Percentiles rank a stretch among this genome's conserved stretches.
Evolutionary conservation across 2,888 invertebrate genomes (phyloP).

Genomic region (Ornithoptera alexandrae): DNA sequence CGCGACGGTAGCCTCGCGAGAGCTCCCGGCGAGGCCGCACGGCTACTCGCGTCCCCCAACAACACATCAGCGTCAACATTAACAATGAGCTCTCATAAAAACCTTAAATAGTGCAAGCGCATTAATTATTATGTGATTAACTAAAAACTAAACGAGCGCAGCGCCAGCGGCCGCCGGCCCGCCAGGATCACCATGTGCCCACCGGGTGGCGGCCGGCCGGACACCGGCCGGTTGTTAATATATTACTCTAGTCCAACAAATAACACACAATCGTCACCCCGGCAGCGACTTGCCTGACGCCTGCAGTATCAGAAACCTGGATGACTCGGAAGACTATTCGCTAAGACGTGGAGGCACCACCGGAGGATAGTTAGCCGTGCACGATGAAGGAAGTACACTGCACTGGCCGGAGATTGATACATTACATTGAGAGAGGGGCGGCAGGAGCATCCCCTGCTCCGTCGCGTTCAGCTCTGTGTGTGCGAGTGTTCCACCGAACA

Average conservation of each 20-base stretch:
- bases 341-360: constrained; percentile 4
- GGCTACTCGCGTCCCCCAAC: constrained; percentile 32
- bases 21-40: constrained; percentile 22
- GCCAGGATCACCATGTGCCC: constrained; percentile 54
- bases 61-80: constrained; percentile 47
- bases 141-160: constrained; percentile 57
- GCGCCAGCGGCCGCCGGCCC: constrained; percentile 43
- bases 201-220: constrained; percentile 40
- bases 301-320: not conserved
- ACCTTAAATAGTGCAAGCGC: constrained; percentile 59
- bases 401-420: not conserved
- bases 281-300: not conserved
- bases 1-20: constrained; percentile 17
- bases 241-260: constrained; percentile 27
- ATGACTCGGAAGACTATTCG: constrained; percentile 15
- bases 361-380: not conserved
- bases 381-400: not conserved
- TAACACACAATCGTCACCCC: constrained; percentile 10
- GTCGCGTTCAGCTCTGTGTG: not conserved
- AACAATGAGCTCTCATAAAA: constrained; percentile 50
- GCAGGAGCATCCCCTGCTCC: not conserved
- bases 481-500: not conserved
- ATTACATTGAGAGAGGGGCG: not conserved
- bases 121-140: constrained; percentile 54
- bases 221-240: constrained; percentile 39